Evolutionary conservation across 2,888 invertebrate species (phyloP), one percentile per base, ranked within the genome.

Genomic region (Chydorus sphaericus): DNA sequence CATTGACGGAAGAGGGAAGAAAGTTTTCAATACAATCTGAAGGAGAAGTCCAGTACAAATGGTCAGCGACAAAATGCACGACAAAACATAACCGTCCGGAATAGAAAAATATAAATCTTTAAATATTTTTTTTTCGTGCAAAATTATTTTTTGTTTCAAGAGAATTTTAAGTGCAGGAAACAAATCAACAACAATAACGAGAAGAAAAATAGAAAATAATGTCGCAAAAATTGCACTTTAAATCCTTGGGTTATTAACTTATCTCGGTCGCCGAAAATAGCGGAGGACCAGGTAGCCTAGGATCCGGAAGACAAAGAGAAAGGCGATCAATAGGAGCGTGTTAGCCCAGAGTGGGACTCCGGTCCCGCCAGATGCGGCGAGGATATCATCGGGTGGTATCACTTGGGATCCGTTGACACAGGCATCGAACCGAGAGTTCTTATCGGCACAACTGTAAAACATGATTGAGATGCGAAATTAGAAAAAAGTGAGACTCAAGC

Each of bases 281-380:
- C 84, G 77, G 62, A 85, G 71, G 60, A 83, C 83, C 61, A 82
- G 71, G 69, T 85, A 85, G 60, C 84, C 83, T 60, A 83, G 72
- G 55, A 79, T 72, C 61, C 84, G 76, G 71, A 84, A 84, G 62
- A 81, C 76, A 62, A 82, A 66, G 61, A 85, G 75, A 72, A 83
- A 84, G 63, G 78, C 76, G 63, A 83, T 65, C 58, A 85, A 73
- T 52, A 83, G 79, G 57, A 81, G 69, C 14, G 83, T 83, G 69
- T 84, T 84, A 58, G 81, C 77, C 84, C 84, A 84, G 20, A 84
- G 70, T 14, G 83, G 81, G 60, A 76, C 66, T 61, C 61, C 58
- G 4, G 74, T 73, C 23, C 79, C 77, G 55, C 80, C 80, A 65
- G 81, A 80, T 58, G 77, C 77, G 64, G 78, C 78, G 62, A 83